These are phyloP conservation scores for Seira musarum DNA, from an alignment of 2,888 invertebrate species.

Conservation along the genomic window DNA sequence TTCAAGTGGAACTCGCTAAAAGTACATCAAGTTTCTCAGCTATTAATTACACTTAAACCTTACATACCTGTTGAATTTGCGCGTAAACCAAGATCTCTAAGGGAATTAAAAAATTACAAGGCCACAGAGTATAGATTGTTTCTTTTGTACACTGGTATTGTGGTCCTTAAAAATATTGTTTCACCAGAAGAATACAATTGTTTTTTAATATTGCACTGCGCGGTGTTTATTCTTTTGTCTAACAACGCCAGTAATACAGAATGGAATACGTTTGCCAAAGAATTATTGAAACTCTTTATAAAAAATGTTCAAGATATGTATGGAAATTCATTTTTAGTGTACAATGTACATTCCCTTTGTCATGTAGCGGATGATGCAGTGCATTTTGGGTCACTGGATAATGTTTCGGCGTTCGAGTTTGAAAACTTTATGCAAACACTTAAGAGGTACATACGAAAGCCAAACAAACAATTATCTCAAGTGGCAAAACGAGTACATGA, in stretches of 20 bases:
- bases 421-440: slow-evolving; percentile 12
- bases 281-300: background rate
- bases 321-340: background rate
- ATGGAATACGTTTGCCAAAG: slow-evolving; percentile 2
- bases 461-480: background rate
- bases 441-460: background rate
- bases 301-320: background rate
- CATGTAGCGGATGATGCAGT: slow-evolving; percentile 21
- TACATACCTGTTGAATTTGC: slow-evolving; percentile 9
- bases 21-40: background rate
- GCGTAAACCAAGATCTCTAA: slow-evolving; percentile 6
- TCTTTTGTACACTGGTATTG: slow-evolving; percentile 19
- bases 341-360: slow-evolving; percentile 7
- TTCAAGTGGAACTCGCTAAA: background rate
- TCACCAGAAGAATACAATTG: background rate
- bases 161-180: background rate
- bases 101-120: slow-evolving; percentile 11
- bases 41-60: background rate
- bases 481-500: slow-evolving; percentile 5
- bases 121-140: slow-evolving; percentile 13
- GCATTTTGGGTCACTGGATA: background rate
- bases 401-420: slow-evolving; percentile 8
- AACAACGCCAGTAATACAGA: background rate
- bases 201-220: background rate
- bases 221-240: slow-evolving; percentile 11